Evolutionary conservation across 1,140 invertebrate species (phyloP).

Genomic region (Lysiphlebus fabarum): DNA sequence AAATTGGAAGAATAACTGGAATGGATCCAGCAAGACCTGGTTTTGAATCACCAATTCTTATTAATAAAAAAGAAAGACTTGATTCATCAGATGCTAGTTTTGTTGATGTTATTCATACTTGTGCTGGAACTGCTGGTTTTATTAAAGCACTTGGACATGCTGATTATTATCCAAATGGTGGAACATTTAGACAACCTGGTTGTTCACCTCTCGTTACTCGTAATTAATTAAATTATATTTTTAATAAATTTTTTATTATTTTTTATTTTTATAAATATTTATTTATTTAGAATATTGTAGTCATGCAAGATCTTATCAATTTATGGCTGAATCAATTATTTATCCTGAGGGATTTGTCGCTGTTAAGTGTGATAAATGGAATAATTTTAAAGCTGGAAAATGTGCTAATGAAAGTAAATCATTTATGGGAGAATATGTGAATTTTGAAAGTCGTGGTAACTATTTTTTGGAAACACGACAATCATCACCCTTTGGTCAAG

Average conservation of each 20-base stretch:
- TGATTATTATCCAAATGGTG: constrained; percentile 81
- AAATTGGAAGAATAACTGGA: constrained; percentile 63
- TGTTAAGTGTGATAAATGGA: constrained; percentile 58
- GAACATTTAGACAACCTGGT: constrained; percentile 58
- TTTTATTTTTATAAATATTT: constrained; percentile 4
- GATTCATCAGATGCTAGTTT: constrained; percentile 65
- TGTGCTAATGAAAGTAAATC: constrained; percentile 53
- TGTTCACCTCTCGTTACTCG: constrained; percentile 48
- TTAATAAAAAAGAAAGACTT: constrained; percentile 57
- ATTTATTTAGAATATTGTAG: constrained; percentile 46
- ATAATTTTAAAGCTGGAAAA: constrained; percentile 53
- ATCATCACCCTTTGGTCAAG: constrained; percentile 34
- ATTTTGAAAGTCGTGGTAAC: constrained; percentile 28
- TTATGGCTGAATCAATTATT: constrained; percentile 56
- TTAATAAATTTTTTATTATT: neutral
- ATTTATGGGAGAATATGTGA: constrained; percentile 55
- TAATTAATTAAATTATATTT: constrained; percentile 27
- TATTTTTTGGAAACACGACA: constrained; percentile 43
- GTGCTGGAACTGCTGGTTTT: constrained; percentile 58
- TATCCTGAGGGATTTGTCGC: constrained; percentile 48
- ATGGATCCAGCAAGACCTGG: constrained; percentile 71
- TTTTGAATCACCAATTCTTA: constrained; percentile 54
- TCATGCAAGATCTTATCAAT: constrained; percentile 50
- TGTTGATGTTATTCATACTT: constrained; percentile 73
- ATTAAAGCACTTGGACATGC: constrained; percentile 61